Base-by-base conservation (phyloP, 2,888 invertebrate species). In the Megamerina dolium region DNA sequence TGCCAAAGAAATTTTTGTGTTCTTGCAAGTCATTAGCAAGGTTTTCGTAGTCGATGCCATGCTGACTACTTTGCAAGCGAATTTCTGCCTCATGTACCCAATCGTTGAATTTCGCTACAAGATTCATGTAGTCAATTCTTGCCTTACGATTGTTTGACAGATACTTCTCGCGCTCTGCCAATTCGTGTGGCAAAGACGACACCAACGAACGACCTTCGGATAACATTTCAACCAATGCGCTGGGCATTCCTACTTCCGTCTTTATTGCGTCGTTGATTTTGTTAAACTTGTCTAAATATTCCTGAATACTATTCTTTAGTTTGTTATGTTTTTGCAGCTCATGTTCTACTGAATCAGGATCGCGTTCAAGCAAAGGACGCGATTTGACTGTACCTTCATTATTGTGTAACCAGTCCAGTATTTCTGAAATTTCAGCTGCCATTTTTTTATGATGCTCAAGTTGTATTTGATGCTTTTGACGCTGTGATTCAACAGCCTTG, bases 381-480 rank as follows among this genome's bases (percentile, higher is more conserved):
- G 89, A 87, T 60, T 87, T 86, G 9, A 89, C 83, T 0, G 79
- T 75, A 1, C 83, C 83, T 72, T 93, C 91, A 54, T 87, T 87
- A 30, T 81, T 80, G 53, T 89, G 88, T 32, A 93, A 73, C 82
- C 84, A 85, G 63, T 89, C 87, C 10, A 93, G 74, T 17, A 88
- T 84, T 39, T 83, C 82, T 27, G 87, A 84, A n/a, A 93, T 68
- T 64, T 91, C 90, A 21, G 83, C 79, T 1, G 85, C 83, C 40
- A 93, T 74, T 72, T 92, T 88, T 58, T 82, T 82, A 64, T 92
- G 89, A 61, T 93, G 92, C 17, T 90, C 90, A 5, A 88, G 84
- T 1, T 89, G 87, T 38, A 83, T 78, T 66, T 93, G 90, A 61
- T 91, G 89, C 59, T 92, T 87, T 63, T 90, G 86, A 26, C 87